Evolutionary conservation across 2,113 vertebrate genomes (phyloP).

Genomic region (Myocastor coypus): DNA sequence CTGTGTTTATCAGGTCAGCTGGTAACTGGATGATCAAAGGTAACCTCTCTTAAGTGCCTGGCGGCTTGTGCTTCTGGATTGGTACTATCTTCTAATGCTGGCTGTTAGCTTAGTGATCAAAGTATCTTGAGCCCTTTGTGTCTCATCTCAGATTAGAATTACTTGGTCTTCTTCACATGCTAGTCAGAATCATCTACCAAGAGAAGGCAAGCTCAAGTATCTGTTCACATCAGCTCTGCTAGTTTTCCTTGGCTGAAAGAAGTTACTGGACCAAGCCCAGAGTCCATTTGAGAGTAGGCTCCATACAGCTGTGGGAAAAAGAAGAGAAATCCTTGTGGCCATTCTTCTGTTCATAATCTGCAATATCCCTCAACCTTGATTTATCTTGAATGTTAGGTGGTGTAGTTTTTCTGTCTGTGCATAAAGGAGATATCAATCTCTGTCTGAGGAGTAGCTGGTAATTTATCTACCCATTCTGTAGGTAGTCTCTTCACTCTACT

Average conservation of each 20-base stretch:
- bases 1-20: background rate
- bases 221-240: background rate
- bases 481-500: background rate
- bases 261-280: background rate
- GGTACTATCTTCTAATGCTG: background rate
- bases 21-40: background rate
- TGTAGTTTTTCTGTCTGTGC: background rate
- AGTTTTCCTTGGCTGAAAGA: background rate
- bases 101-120: background rate
- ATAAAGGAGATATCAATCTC: background rate
- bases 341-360: background rate
- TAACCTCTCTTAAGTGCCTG: background rate
- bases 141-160: background rate
- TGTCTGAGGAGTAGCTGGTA: background rate
- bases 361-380: background rate
- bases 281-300: fast-evolving
- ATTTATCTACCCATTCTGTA: background rate
- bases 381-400: background rate
- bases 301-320: background rate
- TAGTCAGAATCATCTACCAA: background rate
- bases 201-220: background rate
- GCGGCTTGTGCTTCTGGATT: background rate
- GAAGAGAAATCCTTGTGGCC: background rate
- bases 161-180: background rate
- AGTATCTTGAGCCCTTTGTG: background rate